Percentiles rank a stretch among this genome's conserved stretches.
Conservation (phyloP, 2,888 invertebrate genomes). For the Lagria hirta region DNA sequence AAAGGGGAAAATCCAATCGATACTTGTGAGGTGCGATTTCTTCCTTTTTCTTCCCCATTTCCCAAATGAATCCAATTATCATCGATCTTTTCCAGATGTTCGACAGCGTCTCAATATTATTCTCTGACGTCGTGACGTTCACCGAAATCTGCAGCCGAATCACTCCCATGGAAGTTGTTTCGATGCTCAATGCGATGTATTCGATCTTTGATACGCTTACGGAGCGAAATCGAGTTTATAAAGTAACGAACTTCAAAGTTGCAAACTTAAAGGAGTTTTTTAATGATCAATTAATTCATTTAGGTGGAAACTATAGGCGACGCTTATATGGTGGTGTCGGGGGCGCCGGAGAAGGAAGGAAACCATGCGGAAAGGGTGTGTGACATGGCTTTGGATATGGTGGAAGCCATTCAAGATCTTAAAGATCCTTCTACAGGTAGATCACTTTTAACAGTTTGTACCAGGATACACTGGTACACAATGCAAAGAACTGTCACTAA, state of each 20-base stretch:
- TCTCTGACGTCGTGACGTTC: slow-evolving; percentile 97
- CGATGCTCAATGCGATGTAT: slow-evolving; percentile 96
- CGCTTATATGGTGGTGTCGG: slow-evolving; percentile 97
- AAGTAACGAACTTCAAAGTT: no score
- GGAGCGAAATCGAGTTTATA: slow-evolving; percentile 90
- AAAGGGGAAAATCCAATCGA: slow-evolving; percentile 95
- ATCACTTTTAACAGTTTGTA: no score
- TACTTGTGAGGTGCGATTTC: slow-evolving; percentile 82
- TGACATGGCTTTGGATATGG: slow-evolving; percentile 96
- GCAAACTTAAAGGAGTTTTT: no score
- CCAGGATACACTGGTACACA: no score
- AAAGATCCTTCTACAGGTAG: slow-evolving; percentile 93
- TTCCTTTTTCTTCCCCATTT: slow-evolving; percentile 3
- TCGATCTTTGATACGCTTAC: slow-evolving; percentile 95
- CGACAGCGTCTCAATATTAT: slow-evolving; percentile 91
- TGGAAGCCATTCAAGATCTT: slow-evolving; percentile 86
- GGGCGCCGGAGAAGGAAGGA: slow-evolving; percentile 86
- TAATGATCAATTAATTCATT: slow-evolving; percentile 23
- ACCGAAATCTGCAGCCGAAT: slow-evolving; percentile 96
- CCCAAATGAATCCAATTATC: neutral
- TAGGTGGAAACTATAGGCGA: slow-evolving; percentile 97
- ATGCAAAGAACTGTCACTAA: neutral
- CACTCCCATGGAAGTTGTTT: slow-evolving; percentile 96
- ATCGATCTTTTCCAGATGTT: slow-evolving; percentile 82
- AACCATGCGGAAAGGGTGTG: slow-evolving; percentile 92